Percentiles rank a stretch among this genome's conserved stretches.
These are phyloP conservation scores for Ictidomys tridecemlineatus DNA, from an alignment of 2,113 vertebrate genomes.

Conservation along the genomic window DNA sequence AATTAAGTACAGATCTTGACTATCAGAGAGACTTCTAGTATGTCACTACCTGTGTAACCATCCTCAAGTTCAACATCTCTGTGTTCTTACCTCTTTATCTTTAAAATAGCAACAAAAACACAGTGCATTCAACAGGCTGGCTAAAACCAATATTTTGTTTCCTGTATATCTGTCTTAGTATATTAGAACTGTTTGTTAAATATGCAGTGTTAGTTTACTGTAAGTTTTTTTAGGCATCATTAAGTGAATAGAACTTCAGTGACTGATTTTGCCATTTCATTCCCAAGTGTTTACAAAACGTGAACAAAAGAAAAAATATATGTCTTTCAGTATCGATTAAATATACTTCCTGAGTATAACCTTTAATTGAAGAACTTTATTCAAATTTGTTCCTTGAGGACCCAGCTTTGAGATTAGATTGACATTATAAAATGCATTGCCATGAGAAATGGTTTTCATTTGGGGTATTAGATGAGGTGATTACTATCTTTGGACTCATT, in stretches of 20 bases:
- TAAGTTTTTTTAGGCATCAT: not conserved
- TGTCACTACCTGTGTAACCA: not conserved
- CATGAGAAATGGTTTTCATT: not conserved
- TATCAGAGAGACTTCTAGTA: not conserved
- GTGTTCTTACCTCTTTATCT: not conserved
- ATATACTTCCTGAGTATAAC: not conserved
- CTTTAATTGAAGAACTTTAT: not conserved
- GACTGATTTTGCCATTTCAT: not conserved
- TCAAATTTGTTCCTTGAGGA: not conserved
- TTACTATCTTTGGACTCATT: not conserved
- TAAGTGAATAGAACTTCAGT: not conserved
- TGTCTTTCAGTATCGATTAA: not conserved
- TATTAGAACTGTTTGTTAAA: not conserved
- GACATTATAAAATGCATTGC: not conserved
- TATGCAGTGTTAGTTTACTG: not conserved
- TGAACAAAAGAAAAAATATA: not conserved
- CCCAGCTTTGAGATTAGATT: not conserved
- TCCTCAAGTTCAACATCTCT: not conserved
- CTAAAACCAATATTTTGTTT: not conserved
- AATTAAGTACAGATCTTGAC: not conserved
- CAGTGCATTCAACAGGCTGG: not conserved
- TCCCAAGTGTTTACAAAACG: not conserved
- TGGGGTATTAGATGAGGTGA: not conserved
- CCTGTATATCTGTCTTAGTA: not conserved
- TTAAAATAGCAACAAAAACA: not conserved